Conservation (phyloP, 35 echinoderm and acorn worm species). For the Acanthaster planci region DNA sequence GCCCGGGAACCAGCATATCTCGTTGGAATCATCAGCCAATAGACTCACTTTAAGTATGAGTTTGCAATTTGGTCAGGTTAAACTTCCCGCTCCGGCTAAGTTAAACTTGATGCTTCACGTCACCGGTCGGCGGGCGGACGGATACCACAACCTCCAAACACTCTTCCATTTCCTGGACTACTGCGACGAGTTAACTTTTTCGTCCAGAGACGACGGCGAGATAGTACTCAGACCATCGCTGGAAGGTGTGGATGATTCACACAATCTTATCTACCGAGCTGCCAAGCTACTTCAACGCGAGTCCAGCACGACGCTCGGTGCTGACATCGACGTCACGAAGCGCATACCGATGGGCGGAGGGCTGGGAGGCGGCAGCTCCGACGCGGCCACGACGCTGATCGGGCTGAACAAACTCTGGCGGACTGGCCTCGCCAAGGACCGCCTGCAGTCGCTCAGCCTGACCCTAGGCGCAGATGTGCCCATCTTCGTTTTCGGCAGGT, state of each 20-base stretch:
- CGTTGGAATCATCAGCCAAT: no score
- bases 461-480: not conserved
- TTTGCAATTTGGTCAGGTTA: not conserved
- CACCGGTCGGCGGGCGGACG: not conserved
- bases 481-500: not conserved
- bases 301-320: not conserved
- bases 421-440: not conserved
- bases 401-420: not conserved
- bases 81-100: slow-evolving; percentile 16
- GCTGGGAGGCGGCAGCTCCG: not conserved
- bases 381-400: not conserved
- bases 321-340: not conserved
- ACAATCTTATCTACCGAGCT: not conserved
- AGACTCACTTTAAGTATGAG: no score
- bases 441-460: not conserved
- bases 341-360: not conserved
- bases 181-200: not conserved
- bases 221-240: not conserved
- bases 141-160: slow-evolving; percentile 12
- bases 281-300: slow-evolving; percentile 1
- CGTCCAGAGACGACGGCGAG: not conserved
- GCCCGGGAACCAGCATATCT: no score
- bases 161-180: slow-evolving; percentile 8
- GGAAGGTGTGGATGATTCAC: not conserved
- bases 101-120: slow-evolving; percentile 18